These are phyloP conservation scores for Drosophila mettleri DNA, from an alignment of 2,888 invertebrate genomes.

Conservation along the genomic window DNA sequence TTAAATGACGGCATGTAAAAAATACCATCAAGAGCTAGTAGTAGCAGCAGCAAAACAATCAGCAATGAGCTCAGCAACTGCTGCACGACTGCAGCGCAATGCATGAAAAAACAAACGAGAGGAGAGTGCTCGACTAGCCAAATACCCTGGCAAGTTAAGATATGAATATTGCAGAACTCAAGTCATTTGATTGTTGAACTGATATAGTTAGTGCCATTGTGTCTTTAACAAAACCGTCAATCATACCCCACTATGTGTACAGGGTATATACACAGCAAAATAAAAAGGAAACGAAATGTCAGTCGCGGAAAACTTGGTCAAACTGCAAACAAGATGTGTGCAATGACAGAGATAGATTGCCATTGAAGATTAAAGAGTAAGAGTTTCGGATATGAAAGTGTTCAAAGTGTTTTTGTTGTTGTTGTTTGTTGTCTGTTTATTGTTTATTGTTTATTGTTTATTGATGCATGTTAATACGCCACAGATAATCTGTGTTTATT, in stretches of 20 bases:
- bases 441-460: slow-evolving; percentile 7
- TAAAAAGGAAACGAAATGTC: slow-evolving; percentile 62
- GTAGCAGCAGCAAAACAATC: slow-evolving; percentile 9
- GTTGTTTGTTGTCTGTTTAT: slow-evolving; percentile 5
- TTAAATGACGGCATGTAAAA: slow-evolving; percentile 35
- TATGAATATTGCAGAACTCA: neutral
- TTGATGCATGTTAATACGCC: slow-evolving; percentile 24
- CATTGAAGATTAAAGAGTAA: slow-evolving; percentile 20
- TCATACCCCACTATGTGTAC: neutral
- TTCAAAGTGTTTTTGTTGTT: slow-evolving; percentile 1
- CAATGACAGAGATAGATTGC: slow-evolving; percentile 25
- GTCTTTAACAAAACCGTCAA: neutral
- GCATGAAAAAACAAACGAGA: slow-evolving; percentile 37
- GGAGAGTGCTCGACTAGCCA: neutral
- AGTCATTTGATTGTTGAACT: neutral
- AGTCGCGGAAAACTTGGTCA: slow-evolving; percentile 68
- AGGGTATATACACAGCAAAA: slow-evolving; percentile 9
- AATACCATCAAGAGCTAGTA: slow-evolving; percentile 7
- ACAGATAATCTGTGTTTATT: slow-evolving; percentile 32
- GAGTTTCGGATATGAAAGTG: slow-evolving; percentile 39
- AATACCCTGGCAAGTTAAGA: slow-evolving; percentile 27
- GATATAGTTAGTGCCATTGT: too few relatives aligned
- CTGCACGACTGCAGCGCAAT: slow-evolving; percentile 35
- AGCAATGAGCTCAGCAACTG: slow-evolving; percentile 45
- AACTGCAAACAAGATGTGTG: slow-evolving; percentile 24